Percentiles rank a stretch among this genome's conserved stretches.
These are phyloP conservation scores for Avahi laniger DNA, from an alignment of 2,797 vertebrate species.

Conservation along the genomic window DNA sequence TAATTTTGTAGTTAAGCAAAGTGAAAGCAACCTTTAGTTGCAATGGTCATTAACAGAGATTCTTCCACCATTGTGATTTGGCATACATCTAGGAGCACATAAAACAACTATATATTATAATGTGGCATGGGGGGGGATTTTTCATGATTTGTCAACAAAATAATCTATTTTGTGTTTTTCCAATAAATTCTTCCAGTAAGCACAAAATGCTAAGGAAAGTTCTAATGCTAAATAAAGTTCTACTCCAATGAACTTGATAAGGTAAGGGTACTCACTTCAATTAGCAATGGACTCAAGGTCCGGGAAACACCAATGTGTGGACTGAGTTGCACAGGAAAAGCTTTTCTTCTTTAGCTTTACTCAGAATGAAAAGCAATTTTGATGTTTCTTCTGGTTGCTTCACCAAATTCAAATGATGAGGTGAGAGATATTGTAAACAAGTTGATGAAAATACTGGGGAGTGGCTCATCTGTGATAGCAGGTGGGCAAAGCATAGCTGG, in stretches of 20 bases:
- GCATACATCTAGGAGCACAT: neutral
- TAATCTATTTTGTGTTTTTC: neutral
- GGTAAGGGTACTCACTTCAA: neutral
- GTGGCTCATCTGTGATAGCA: neutral
- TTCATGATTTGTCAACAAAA: neutral
- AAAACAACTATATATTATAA: neutral
- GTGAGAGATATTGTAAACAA: neutral
- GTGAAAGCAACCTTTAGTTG: neutral
- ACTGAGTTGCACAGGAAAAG: neutral
- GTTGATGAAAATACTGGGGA: neutral
- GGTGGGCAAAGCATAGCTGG: neutral
- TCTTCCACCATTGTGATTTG: neutral
- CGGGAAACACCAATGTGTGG: neutral
- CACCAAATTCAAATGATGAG: constrained; percentile 11
- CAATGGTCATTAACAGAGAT: neutral
- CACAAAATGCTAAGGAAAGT: neutral
- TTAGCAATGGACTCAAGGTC: neutral
- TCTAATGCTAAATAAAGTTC: neutral
- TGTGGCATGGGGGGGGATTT: neutral
- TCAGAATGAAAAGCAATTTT: constrained; percentile 9
- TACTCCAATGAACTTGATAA: neutral
- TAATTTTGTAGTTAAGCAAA: neutral
- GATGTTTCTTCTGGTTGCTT: constrained; percentile 7
- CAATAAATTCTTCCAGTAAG: constrained; percentile 5
- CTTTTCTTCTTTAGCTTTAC: neutral